Evolutionary conservation across 2,888 invertebrate species (phyloP).

Genomic region (Acronicta psi): DNA sequence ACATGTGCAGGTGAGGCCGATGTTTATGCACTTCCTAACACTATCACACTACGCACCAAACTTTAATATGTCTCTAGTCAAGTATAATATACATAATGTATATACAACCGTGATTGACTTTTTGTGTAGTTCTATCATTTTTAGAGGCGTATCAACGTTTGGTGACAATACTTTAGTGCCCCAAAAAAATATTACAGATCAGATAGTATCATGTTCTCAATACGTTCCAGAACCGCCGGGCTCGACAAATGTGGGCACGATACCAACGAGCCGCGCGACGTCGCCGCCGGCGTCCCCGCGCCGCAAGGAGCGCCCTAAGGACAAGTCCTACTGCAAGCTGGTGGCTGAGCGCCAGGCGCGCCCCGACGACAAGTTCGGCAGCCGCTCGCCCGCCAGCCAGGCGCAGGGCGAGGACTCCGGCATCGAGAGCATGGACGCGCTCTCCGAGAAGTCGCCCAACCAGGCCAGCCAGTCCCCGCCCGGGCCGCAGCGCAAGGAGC

Average conservation of each 20-base stretch:
- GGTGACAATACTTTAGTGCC: background rate
- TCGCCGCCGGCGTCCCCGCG: conserved; percentile 80
- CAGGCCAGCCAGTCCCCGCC: conserved; percentile 94
- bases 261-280: conserved; percentile 74
- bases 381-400: conserved; percentile 85
- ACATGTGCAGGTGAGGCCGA: conserved; percentile 2
- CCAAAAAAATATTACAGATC: background rate
- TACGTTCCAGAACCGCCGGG: conserved; percentile 86
- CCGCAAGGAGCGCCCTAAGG: conserved; percentile 81
- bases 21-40: background rate
- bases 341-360: conserved; percentile 81
- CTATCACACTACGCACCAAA: background rate
- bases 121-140: too few relatives aligned
- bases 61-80: background rate
- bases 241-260: conserved; percentile 92
- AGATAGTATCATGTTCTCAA: conserved; percentile 2
- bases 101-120: too few relatives aligned
- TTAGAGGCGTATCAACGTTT: background rate
- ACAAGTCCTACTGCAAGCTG: conserved; percentile 89
- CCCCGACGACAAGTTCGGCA: conserved; percentile 76
- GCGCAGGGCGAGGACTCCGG: conserved; percentile 96
- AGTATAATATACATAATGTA: too few relatives aligned
- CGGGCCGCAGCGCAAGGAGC: conserved; percentile 80
- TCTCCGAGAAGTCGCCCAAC: conserved; percentile 97
- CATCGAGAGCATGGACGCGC: conserved; percentile 97